Conservation (phyloP, 1,140 invertebrate genomes). For the Drosophila persimilis region DNA sequence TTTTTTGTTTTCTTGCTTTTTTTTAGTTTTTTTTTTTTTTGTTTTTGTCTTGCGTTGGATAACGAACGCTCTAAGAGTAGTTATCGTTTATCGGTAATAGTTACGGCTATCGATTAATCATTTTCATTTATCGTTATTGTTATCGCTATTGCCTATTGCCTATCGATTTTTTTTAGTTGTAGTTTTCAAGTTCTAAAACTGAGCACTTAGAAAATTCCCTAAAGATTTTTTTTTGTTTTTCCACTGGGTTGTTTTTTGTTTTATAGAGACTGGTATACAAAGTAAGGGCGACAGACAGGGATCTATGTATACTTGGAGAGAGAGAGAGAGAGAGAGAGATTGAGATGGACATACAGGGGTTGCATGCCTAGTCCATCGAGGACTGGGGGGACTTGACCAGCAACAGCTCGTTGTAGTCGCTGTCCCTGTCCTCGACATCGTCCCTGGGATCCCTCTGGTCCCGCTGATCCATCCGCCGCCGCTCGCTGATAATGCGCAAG, state of each 20-base stretch:
- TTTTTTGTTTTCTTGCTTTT: slow-evolving; percentile 14
- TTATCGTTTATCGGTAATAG: slow-evolving; percentile 27
- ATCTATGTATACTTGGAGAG: slow-evolving; percentile 4
- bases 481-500: slow-evolving; percentile 80
- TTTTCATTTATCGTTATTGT: slow-evolving; percentile 24
- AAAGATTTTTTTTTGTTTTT: slow-evolving; percentile 37
- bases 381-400: slow-evolving; percentile 80
- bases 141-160: slow-evolving; percentile 38
- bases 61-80: slow-evolving; percentile 53
- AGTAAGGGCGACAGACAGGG: not conserved
- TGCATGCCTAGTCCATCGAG: slow-evolving; percentile 64
- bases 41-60: slow-evolving; percentile 2
- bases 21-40: slow-evolving; percentile 8
- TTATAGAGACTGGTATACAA: slow-evolving; percentile 21
- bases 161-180: slow-evolving; percentile 46
- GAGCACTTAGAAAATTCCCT: slow-evolving; percentile 59
- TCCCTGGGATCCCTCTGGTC: slow-evolving; percentile 45
- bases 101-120: slow-evolving; percentile 42
- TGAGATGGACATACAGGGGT: not conserved
- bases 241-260: not conserved
- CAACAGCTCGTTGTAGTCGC: slow-evolving; percentile 79
- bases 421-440: slow-evolving; percentile 53
- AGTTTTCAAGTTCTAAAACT: slow-evolving; percentile 23
- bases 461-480: slow-evolving; percentile 76
- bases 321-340: not conserved